Conservation (phyloP, 2,888 invertebrate species). For the Tenodera sinensis region DNA sequence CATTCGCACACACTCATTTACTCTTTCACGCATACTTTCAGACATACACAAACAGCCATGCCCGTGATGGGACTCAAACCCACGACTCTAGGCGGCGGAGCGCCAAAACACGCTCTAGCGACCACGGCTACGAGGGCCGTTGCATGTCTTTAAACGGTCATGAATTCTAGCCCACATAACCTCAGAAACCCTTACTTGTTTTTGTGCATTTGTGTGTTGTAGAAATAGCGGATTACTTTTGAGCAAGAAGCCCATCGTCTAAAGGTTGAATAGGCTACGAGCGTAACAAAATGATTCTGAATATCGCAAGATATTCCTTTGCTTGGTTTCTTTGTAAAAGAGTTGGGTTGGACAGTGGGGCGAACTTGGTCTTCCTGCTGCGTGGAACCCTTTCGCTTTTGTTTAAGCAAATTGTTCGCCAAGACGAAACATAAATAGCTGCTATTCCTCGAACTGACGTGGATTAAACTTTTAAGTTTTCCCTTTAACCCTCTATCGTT, state of each 20-base stretch:
- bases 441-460: not conserved
- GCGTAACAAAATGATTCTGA: not conserved
- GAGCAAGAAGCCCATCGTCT: not conserved
- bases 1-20: no score
- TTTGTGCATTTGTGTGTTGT: no score
- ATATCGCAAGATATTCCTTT: not conserved
- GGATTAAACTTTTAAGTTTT: not conserved
- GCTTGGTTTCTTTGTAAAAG: not conserved
- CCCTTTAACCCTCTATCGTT: not conserved
- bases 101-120: no score
- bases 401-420: not conserved
- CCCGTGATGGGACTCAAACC: no score
- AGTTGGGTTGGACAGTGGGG: not conserved
- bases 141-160: no score
- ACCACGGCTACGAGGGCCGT: no score
- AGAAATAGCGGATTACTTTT: not conserved
- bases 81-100: no score
- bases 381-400: not conserved
- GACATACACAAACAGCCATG: no score
- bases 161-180: no score
- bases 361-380: not conserved
- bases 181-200: no score
- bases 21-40: no score
- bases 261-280: not conserved
- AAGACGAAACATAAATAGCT: not conserved